Conservation (phyloP, 2,888 invertebrate species). For the Tipula lateralis region DNA sequence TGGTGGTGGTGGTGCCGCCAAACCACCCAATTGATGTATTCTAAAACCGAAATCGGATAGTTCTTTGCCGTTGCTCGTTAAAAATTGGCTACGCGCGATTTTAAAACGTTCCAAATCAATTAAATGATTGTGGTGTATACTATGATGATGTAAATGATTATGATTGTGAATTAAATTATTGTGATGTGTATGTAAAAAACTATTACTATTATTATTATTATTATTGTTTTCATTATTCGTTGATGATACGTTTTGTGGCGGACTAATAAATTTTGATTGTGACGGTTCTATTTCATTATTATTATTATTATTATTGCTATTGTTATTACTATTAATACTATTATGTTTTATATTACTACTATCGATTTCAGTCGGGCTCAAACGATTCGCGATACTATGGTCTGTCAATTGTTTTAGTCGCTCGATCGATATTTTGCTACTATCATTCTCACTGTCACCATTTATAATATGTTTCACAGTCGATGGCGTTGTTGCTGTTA, state of each 20-base stretch:
- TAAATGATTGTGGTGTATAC: conserved; percentile 8
- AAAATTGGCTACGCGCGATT: conserved; percentile 39
- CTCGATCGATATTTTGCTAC: conserved; percentile 46
- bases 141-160: conserved; percentile 5
- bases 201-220: not conserved
- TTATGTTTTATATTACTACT: conserved; percentile 28
- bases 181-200: not conserved
- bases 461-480: conserved; percentile 29
- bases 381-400: conserved; percentile 42
- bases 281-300: conserved; percentile 31
- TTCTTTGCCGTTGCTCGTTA: conserved; percentile 39
- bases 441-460: conserved; percentile 35
- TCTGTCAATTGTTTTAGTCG: conserved; percentile 47
- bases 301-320: not conserved
- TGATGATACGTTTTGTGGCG: conserved; percentile 34
- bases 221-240: conserved; percentile 25
- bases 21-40: conserved; percentile 48
- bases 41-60: conserved; percentile 50
- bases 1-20: conserved; percentile 38
- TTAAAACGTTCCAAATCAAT: conserved; percentile 49
- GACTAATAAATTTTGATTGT: conserved; percentile 35
- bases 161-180: conserved; percentile 20
- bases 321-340: conserved; percentile 26
- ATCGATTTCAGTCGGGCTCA: conserved; percentile 42
- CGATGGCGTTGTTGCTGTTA: conserved; percentile 37